Conservation (phyloP, 2,113 vertebrate genomes). For the Eretmodus cyanostictus region DNA sequence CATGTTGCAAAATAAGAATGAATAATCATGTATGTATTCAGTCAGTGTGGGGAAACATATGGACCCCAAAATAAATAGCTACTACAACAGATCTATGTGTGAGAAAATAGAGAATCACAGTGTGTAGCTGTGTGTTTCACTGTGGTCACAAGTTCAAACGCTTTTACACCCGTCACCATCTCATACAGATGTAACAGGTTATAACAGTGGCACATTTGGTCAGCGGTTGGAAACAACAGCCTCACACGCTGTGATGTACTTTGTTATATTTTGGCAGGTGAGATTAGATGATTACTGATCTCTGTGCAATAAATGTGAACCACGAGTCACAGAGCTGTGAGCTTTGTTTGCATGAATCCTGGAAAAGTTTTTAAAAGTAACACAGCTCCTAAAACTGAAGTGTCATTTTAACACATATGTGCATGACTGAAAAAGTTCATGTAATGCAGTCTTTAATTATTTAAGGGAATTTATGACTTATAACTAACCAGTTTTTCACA, state of each 20-base stretch:
- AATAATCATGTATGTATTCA: neutral
- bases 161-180: neutral
- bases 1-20: neutral
- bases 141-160: neutral
- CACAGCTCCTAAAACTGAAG: rapidly evolving
- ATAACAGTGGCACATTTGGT: neutral
- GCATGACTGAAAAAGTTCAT: rapidly evolving
- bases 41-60: neutral
- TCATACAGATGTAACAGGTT: neutral
- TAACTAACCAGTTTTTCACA: rapidly evolving
- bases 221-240: neutral
- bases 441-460: rapidly evolving
- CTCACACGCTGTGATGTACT: neutral
- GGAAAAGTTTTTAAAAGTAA: rapidly evolving
- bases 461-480: neutral
- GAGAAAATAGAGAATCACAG: neutral
- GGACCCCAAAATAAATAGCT: neutral
- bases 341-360: rapidly evolving
- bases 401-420: neutral
- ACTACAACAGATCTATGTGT: neutral
- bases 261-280: neutral
- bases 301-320: rapidly evolving
- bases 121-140: neutral
- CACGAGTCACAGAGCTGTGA: rapidly evolving
- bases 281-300: neutral